phyloP scores from a whole-genome alignment of 2,797 vertebrate species.

The Pipistrellus nathusii region DNA sequence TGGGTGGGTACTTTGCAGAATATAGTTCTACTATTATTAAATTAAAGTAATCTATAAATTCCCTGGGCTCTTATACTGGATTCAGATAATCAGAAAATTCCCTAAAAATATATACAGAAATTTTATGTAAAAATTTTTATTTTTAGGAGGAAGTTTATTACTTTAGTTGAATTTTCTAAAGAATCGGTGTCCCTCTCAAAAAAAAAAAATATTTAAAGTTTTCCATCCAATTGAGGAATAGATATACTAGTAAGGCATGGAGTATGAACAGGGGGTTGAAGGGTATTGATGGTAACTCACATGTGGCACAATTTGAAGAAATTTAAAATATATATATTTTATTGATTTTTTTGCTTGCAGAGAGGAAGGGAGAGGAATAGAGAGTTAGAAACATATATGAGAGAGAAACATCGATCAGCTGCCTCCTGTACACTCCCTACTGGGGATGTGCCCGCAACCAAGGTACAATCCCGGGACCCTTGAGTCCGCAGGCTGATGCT shows the following conservation, averaged over 20 bases:
- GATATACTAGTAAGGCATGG: neutral
- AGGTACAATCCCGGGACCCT: too few species aligned
- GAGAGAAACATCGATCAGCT: too few species aligned
- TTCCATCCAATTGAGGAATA: neutral
- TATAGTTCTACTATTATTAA: constrained; percentile 49
- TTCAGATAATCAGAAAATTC: neutral
- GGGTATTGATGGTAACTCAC: neutral
- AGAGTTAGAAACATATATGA: too few species aligned
- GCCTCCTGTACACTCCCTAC: too few species aligned
- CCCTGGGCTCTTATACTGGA: neutral
- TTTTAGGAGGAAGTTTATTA: neutral
- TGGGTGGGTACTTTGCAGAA: constrained; percentile 37
- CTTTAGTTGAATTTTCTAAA: neutral
- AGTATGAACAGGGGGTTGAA: neutral
- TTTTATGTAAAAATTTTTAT: neutral
- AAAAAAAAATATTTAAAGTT: constrained; percentile 4
- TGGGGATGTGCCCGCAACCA: too few species aligned
- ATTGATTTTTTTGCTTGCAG: too few species aligned
- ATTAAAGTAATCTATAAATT: constrained; percentile 8
- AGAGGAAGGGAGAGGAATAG: too few species aligned
- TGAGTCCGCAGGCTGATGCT: too few species aligned
- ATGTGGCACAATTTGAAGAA: neutral
- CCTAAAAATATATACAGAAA: neutral
- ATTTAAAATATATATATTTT: neutral
- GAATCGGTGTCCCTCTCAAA: neutral